Conservation (phyloP, 2,113 vertebrate genomes). For the Brachypteracias leptosomus region DNA sequence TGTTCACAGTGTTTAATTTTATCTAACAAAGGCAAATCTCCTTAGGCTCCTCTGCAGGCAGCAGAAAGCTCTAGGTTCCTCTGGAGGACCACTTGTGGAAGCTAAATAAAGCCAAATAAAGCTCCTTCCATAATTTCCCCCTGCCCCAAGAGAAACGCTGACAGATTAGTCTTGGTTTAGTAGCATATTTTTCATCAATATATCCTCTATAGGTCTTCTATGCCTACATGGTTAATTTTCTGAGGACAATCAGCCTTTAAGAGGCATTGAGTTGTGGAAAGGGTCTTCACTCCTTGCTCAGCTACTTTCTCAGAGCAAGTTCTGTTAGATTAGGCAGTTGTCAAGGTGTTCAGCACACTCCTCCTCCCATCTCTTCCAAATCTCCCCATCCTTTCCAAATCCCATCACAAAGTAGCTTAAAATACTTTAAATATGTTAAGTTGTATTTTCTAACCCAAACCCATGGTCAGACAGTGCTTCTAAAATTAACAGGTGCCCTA, state of each 20-base stretch:
- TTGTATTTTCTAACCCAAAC: neutral
- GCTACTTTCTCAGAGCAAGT: neutral
- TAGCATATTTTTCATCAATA: neutral
- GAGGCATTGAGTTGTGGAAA: neutral
- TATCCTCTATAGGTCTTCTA: neutral
- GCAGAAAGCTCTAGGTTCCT: neutral
- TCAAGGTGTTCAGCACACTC: neutral
- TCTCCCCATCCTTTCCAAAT: neutral
- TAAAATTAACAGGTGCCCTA: neutral
- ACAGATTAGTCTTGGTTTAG: neutral
- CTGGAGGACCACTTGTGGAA: neutral
- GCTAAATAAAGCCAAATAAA: conserved; percentile 18
- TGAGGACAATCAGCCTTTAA: neutral
- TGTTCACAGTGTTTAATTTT: neutral
- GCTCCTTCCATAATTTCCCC: neutral
- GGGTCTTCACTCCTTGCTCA: neutral
- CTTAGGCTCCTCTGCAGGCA: neutral
- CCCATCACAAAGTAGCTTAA: neutral
- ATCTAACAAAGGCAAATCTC: neutral
- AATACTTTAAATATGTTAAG: no score
- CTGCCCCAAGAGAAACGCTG: neutral
- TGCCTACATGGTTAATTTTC: neutral
- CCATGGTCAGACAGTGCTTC: neutral
- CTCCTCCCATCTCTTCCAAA: neutral
- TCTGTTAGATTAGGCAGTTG: neutral